These are phyloP conservation scores for Porites evermanni DNA, from an alignment of 92 coral and sea anemone species.

Conservation along the genomic window DNA sequence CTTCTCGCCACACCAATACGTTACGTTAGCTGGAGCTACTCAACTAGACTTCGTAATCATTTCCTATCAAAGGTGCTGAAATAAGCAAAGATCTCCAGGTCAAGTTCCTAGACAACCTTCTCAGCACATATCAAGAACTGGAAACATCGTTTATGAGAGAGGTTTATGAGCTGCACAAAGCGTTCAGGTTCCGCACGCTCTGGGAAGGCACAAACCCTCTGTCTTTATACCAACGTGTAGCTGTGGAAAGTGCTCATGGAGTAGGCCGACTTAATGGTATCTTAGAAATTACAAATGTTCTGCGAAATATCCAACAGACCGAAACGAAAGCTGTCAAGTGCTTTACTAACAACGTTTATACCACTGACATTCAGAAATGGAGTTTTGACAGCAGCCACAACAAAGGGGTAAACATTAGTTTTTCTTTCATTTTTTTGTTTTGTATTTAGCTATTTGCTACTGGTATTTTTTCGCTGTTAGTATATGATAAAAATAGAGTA, in stretches of 20 bases:
- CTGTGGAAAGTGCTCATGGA: background rate
- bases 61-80: background rate
- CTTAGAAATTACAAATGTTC: background rate
- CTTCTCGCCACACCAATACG: too few species aligned
- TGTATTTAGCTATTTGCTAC: background rate
- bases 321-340: background rate
- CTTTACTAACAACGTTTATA: background rate
- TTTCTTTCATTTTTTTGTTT: background rate
- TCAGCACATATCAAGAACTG: constrained; percentile 1
- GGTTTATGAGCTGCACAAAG: constrained; percentile 11
- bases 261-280: background rate
- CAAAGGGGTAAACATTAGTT: background rate
- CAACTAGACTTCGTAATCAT: too few species aligned
- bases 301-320: background rate
- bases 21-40: too few species aligned
- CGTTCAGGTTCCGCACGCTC: constrained; percentile 9
- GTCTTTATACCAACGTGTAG: background rate
- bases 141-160: background rate
- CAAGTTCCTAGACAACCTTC: constrained; percentile 1
- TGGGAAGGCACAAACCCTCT: constrained; percentile 9
- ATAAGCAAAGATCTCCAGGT: background rate
- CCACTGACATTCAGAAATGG: background rate
- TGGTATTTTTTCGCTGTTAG: too few species aligned
- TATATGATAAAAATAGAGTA: too few species aligned
- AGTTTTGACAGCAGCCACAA: background rate